Conservation (phyloP, 2,888 invertebrate genomes). For the Phrixothrix hirtus region DNA sequence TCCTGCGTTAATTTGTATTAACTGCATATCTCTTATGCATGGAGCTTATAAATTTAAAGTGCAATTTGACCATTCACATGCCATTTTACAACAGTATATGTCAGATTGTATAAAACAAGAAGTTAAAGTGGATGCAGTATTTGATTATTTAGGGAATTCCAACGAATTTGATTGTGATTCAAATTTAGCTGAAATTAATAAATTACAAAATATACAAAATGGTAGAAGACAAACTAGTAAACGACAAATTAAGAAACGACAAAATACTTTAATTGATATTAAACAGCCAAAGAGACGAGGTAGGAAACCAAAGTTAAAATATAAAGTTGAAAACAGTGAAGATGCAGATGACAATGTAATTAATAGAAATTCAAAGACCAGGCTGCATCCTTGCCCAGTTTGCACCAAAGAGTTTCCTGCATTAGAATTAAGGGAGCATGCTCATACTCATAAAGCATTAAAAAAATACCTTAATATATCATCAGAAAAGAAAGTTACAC, state of each 20-base stretch:
- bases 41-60: slow-evolving; percentile 39
- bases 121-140: slow-evolving; percentile 9
- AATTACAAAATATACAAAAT: slow-evolving; percentile 20
- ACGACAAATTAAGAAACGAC: slow-evolving; percentile 31
- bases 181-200: slow-evolving; percentile 25
- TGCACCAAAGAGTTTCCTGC: slow-evolving; percentile 43
- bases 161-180: slow-evolving; percentile 25
- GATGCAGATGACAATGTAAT: background rate
- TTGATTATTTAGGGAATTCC: slow-evolving; percentile 19
- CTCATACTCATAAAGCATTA: slow-evolving; percentile 43
- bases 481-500: slow-evolving; percentile 32
- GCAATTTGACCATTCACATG: slow-evolving; percentile 38
- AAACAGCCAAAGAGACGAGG: slow-evolving; percentile 17
- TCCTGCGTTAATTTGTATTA: slow-evolving; percentile 37
- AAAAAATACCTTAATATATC: slow-evolving; percentile 43
- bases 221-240: slow-evolving; percentile 26
- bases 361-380: slow-evolving; percentile 1
- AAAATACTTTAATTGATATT: slow-evolving; percentile 9
- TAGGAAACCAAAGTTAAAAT: slow-evolving; percentile 19
- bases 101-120: slow-evolving; percentile 31
- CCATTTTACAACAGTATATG: slow-evolving; percentile 36
- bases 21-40: slow-evolving; percentile 36
- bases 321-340: slow-evolving; percentile 1
- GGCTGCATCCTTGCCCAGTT: slow-evolving; percentile 42
- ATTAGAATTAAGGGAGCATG: slow-evolving; percentile 40